Conservation (phyloP, 2,113 vertebrate species). For the Hydropotes inermis region DNA sequence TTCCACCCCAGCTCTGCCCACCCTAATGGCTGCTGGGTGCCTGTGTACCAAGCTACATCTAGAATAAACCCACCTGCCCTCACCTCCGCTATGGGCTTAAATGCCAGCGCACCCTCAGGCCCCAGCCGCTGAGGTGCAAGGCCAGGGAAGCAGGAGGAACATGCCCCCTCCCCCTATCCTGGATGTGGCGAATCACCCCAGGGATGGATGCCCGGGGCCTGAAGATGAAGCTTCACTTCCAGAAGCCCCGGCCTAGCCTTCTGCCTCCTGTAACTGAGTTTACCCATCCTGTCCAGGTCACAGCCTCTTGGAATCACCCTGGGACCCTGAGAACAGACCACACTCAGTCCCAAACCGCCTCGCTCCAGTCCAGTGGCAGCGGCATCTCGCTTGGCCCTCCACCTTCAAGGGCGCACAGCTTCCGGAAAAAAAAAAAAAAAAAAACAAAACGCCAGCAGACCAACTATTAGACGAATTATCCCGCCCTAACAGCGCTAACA, state of each 20-base stretch:
- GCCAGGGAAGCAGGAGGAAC: neutral
- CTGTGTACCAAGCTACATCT: neutral
- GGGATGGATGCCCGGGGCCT: neutral
- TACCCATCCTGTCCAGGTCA: neutral
- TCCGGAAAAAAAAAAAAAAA: neutral
- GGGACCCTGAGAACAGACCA: neutral
- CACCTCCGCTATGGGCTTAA: neutral
- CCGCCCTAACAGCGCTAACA: constrained; percentile 53
- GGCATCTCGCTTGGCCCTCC: neutral
- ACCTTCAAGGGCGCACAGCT: neutral
- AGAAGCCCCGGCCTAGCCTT: neutral
- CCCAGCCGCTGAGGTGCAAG: rapidly evolving
- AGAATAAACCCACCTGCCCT: neutral
- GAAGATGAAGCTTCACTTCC: neutral
- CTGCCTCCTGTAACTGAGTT: neutral
- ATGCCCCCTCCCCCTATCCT: neutral
- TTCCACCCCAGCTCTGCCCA: neutral
- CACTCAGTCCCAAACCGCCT: neutral
- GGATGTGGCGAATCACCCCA: neutral
- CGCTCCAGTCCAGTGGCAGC: neutral
- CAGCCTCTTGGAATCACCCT: neutral
- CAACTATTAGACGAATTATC: constrained; percentile 58
- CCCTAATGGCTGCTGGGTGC: rapidly evolving
- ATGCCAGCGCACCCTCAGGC: rapidly evolving
- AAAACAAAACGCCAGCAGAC: neutral